Base-by-base conservation (phyloP, 1,140 invertebrate genomes). In the Neodiprion pinetum region DNA sequence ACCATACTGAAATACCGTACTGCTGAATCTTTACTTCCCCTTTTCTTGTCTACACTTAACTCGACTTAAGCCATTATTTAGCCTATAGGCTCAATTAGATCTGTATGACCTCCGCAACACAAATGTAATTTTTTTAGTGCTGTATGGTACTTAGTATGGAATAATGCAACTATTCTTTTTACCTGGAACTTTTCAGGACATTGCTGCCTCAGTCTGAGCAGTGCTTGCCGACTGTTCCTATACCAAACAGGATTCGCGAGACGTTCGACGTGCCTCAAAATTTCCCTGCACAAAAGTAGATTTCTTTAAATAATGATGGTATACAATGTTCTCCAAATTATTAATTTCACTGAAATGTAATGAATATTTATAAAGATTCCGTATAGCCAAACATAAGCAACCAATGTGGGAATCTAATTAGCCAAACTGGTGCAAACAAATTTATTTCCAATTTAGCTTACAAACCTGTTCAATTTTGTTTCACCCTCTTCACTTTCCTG, bases 151-250 rank as follows among this genome's bases (percentile, higher is more conserved):
- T 1, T 40, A 40, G 28, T 40, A 40, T 40, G 28, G 28, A 40
- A 40, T 40, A 17, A 17, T 61, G 8, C 53, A 17, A 61, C n/a
- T 61, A 61, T 17, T 17, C 11, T 17, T 61, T 61, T 77, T 81
- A 87, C 87, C 79, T 88, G 83, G 83, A 89, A 89, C 67, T 79
- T 84, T 50, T 93, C 91, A 0, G 96, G 94, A 88, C 95, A 93
- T 70, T 93, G 92, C 85, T 99, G 97, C 82, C 98, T 98, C 77
- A 98, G 87, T 80, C 95, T 91, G 11, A 96, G 85, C 70, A 96
- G 85, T 10, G 91, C 89, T 79, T 93, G 91, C 79, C 91, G 92
- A 75, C 92, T 93, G 65, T 91, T 89, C 81, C 93, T 92, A 75
- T 90, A 91, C 85, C 91, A 91, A 48, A 93, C 88, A 47, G 93